Percentiles rank a stretch among this genome's conserved stretches.
Evolutionary conservation across 2,113 vertebrate species (phyloP).

Genomic region (Lycocorax pyrrhopterus): DNA sequence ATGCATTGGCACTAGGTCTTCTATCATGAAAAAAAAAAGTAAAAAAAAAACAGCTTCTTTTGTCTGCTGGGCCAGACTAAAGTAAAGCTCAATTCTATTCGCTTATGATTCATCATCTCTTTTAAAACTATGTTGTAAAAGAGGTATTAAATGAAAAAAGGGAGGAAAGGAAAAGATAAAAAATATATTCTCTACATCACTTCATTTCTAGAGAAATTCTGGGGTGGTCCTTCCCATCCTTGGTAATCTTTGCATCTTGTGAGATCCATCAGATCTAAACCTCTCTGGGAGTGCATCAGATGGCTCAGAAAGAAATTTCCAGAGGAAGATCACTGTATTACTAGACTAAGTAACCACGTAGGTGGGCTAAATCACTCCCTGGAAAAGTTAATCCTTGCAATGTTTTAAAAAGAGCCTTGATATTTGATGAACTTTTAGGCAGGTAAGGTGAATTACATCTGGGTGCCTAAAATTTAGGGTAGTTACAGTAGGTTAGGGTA

Average conservation of each 20-base stretch:
- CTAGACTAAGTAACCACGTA: not conserved
- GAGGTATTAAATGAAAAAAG: not conserved
- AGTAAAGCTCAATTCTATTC: not conserved
- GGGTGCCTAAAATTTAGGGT: not conserved
- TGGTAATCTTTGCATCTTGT: not conserved
- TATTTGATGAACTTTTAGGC: not conserved
- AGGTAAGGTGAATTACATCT: not conserved
- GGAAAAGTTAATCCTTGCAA: not conserved
- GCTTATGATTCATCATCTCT: not conserved
- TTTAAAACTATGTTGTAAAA: not conserved
- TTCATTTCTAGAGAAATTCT: not conserved
- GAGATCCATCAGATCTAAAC: not conserved
- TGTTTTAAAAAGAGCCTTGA: not conserved
- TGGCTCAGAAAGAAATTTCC: not conserved
- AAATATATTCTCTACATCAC: not conserved
- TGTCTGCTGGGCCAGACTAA: not conserved
- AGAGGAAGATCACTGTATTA: not conserved
- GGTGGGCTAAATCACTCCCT: not conserved
- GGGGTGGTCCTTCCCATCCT: not conserved
- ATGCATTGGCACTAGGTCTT: not conserved
- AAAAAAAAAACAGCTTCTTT: not conserved
- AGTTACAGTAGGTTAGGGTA: not conserved
- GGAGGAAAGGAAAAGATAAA: not conserved
- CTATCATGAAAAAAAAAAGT: not conserved
- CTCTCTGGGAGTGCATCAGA: accelerated